Evolutionary conservation across 2,888 invertebrate species (phyloP).

Genomic region (Phortica magna): DNA sequence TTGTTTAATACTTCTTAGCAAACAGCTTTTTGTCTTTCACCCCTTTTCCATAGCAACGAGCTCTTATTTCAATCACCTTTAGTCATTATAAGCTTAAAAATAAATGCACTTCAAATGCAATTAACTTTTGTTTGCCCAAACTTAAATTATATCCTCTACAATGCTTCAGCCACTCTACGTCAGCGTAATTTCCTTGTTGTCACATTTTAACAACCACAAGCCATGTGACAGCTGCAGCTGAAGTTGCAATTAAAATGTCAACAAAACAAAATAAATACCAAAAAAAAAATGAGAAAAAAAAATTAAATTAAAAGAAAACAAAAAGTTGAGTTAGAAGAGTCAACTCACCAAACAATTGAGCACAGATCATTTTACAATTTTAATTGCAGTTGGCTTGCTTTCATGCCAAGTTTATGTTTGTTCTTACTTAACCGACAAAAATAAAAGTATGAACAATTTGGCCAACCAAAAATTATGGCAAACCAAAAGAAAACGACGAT

Average conservation of each 20-base stretch:
- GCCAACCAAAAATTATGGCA: slow-evolving; percentile 2
- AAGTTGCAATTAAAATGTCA: slow-evolving; percentile 63
- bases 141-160: neutral
- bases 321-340: slow-evolving; percentile 31
- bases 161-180: neutral
- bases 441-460: neutral
- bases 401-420: slow-evolving; percentile 17
- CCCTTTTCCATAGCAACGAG: too few species aligned
- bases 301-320: neutral
- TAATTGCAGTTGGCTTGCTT: slow-evolving; percentile 55
- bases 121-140: slow-evolving; percentile 41
- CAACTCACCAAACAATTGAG: neutral
- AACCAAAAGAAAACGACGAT: neutral
- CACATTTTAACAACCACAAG: neutral
- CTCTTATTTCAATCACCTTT: neutral
- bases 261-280: slow-evolving; percentile 44
- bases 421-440: neutral
- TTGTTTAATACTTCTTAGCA: too few species aligned
- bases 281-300: neutral
- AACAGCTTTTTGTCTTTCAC: too few species aligned
- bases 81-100: neutral
- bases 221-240: slow-evolving; percentile 19
- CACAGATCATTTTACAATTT: slow-evolving; percentile 60
- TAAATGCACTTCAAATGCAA: slow-evolving; percentile 46
- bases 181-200: neutral